These are phyloP conservation scores for Gibbula magus DNA, from an alignment of 2,888 invertebrate species.

Conservation along the genomic window DNA sequence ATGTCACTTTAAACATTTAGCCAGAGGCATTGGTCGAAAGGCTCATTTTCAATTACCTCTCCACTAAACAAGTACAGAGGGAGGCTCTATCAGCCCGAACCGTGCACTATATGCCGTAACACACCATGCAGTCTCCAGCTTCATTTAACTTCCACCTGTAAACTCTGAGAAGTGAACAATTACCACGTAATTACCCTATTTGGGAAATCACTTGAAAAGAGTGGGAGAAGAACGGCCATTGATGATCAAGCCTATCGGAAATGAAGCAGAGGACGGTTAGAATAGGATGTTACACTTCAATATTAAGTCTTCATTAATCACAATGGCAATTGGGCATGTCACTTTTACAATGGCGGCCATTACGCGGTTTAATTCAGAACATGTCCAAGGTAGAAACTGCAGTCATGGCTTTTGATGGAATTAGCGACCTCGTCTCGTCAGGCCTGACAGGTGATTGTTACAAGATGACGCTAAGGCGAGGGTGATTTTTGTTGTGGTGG, in stretches of 20 bases:
- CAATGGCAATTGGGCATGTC: conserved; percentile 20
- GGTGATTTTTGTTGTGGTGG: not conserved
- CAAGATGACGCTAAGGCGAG: not conserved
- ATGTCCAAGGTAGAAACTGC: conserved; percentile 3
- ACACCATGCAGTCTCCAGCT: too few species aligned
- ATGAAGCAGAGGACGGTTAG: not conserved
- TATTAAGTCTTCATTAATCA: conserved; percentile 25
- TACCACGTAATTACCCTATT: conserved; percentile 22
- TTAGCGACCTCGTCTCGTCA: not conserved
- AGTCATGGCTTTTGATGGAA: conserved; percentile 3
- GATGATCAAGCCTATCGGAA: conserved; percentile 18
- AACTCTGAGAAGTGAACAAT: not conserved
- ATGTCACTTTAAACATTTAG: too few species aligned
- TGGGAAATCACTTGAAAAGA: not conserved
- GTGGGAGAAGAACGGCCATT: not conserved
- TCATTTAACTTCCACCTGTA: too few species aligned
- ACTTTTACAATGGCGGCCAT: conserved; percentile 15
- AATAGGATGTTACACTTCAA: conserved; percentile 20
- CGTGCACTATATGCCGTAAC: too few species aligned
- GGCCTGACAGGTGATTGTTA: not conserved
- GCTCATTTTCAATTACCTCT: too few species aligned
- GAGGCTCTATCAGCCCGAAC: too few species aligned
- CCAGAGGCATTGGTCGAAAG: too few species aligned
- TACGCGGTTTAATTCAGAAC: conserved; percentile 17
- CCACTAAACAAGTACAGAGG: too few species aligned